phyloP scores from a whole-genome alignment of 1,140 invertebrate species.

The Halictus rubicundus region DNA sequence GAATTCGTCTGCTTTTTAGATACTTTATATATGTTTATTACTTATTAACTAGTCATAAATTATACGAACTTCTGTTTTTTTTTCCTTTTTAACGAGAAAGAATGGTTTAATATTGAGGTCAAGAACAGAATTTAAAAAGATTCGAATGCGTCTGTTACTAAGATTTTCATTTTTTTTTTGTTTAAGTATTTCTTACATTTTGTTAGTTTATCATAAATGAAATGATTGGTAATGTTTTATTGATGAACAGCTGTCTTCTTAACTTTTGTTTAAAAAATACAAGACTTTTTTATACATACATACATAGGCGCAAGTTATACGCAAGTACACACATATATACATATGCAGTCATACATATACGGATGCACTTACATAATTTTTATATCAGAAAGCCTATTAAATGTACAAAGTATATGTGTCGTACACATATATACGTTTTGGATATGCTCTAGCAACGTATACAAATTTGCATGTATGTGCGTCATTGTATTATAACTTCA shows the following conservation, averaged over 20 bases:
- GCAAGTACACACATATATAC: conserved; percentile 53
- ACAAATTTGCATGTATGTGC: conserved; percentile 23
- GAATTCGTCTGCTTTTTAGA: conserved; percentile 24
- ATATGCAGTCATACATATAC: conserved; percentile 57
- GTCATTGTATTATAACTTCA: conserved; percentile 33
- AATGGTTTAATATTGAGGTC: conserved; percentile 38
- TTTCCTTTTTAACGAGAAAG: conserved; percentile 11
- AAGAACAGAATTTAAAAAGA: conserved; percentile 46
- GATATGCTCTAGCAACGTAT: conserved; percentile 31
- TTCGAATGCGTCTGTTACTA: conserved; percentile 22
- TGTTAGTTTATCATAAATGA: conserved; percentile 32
- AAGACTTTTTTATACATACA: conserved; percentile 61
- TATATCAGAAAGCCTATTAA: conserved; percentile 63
- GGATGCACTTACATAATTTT: conserved; percentile 59
- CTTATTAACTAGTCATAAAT: conserved; percentile 44
- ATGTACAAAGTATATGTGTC: conserved; percentile 52
- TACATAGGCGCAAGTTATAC: conserved; percentile 61
- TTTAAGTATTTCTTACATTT: conserved; percentile 44
- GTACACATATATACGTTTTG: conserved; percentile 38
- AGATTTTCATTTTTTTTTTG: conserved; percentile 42
- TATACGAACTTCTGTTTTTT: conserved; percentile 12
- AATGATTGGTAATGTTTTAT: conserved; percentile 43
- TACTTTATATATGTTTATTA: conserved; percentile 24
- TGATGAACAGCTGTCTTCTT: conserved; percentile 46
- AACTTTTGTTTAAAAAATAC: conserved; percentile 54